Base-by-base conservation (phyloP, 2,113 vertebrate genomes). In the Bothrops jararaca region DNA sequence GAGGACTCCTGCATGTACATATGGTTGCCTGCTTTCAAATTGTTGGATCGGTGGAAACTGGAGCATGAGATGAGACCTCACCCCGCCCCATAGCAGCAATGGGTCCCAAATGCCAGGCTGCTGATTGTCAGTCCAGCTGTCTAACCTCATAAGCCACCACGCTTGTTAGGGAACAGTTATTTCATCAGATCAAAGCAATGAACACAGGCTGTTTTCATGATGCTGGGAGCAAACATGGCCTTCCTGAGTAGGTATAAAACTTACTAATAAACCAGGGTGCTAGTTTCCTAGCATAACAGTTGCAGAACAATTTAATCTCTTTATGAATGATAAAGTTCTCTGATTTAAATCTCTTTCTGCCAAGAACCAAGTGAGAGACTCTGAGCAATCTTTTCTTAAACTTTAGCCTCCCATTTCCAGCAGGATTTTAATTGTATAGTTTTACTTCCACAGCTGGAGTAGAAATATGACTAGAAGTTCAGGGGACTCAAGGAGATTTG, bases 101-200 rank as follows among this genome's bases (percentile, higher is more conserved):
- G 60, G 12, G 60, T 69, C 29, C 26, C 1, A 29, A 69, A 69
- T 3, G 0, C 11, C 0, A n/a, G 29, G 29, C 26, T 69, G 29
- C 11, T 4, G 4, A 64, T 64, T 1, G 12, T 64, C 26, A 64
- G 60, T 23, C 57, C 23, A 58, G 57, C 7, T 7, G 23, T 58
- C 57, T 58, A 26, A 60, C 23, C 23, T 58, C 2, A 9, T 58
- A 24, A 26, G 57, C 57, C 57, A 26, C 57, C 24, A 3, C 0
- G 2, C 57, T 60, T 3, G 9, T 60, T 24, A 60, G 3, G 45
- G 39, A 91, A 60, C 39, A 50, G 18, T 34, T 0, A 93, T 93
- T 95, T 93, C 50, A 93, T 23, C 91, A 48, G 93, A 45, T 4
- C 52, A 54, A 95, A 85, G 74, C 87, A 90, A 85, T 50, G 91